phyloP scores from a whole-genome alignment of 2,113 vertebrate genomes.

The Semnornis frantzii region DNA sequence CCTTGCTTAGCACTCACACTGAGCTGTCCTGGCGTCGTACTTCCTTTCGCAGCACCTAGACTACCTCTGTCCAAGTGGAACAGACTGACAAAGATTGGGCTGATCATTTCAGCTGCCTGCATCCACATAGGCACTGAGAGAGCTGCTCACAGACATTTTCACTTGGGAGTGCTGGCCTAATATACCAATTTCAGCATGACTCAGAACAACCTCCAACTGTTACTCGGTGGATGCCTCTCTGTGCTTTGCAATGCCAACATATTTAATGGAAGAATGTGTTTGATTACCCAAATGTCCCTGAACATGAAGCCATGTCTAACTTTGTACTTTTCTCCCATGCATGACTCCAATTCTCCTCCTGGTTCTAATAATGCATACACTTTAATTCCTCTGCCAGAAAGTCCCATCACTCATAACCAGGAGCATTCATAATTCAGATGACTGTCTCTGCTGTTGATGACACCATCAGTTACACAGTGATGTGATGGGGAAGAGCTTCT shows the following conservation, averaged over 20 bases:
- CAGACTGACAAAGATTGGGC: background rate
- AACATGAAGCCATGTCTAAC: background rate
- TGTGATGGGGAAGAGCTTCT: conserved; percentile 7
- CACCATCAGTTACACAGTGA: conserved; percentile 49
- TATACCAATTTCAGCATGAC: background rate
- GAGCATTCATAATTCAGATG: conserved; percentile 52
- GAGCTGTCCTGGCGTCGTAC: too few species aligned
- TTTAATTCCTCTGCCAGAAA: conserved; percentile 32
- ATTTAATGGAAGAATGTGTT: background rate
- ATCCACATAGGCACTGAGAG: background rate
- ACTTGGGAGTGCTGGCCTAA: background rate
- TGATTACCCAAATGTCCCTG: background rate
- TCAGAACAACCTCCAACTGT: background rate
- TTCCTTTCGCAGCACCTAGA: too few species aligned
- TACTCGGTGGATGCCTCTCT: background rate
- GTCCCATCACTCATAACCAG: conserved; percentile 45
- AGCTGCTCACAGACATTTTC: background rate
- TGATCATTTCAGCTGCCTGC: background rate
- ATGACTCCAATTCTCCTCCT: conserved; percentile 1
- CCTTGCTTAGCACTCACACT: too few species aligned
- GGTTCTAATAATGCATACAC: conserved; percentile 23
- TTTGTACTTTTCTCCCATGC: conserved; percentile 16
- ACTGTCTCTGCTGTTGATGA: conserved; percentile 41
- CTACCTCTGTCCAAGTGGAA: background rate
- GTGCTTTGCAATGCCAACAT: background rate